Percentiles rank a stretch among this genome's conserved stretches.
phyloP scores from a whole-genome alignment of 2,888 invertebrate species.

The Chesias legatella region DNA sequence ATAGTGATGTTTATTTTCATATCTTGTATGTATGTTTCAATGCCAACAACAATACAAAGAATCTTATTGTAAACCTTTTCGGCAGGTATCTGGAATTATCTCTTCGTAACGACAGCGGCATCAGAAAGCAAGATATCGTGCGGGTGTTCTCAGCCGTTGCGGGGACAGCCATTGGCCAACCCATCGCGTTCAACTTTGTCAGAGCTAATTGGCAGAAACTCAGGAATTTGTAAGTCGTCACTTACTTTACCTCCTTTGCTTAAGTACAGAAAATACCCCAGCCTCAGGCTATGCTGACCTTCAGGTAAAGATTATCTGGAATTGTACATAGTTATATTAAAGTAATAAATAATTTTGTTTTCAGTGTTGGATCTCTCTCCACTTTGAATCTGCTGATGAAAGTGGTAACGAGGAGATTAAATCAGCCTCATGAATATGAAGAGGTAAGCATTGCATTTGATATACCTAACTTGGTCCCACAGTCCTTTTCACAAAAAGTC shows the following conservation, averaged over 20 bases:
- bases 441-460: conserved; percentile 80
- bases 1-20: no score
- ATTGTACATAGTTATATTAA: no score
- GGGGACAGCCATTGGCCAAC: conserved; percentile 87
- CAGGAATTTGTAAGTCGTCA: conserved; percentile 84
- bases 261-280: no score
- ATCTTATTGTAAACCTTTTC: no score
- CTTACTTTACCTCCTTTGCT: neutral
- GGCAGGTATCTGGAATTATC: conserved; percentile 88
- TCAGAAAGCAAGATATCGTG: conserved; percentile 90
- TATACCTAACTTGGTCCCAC: no score
- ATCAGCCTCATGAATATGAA: conserved; percentile 86
- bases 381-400: conserved; percentile 86
- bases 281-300: no score
- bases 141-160: conserved; percentile 89
- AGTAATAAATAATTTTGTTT: conserved; percentile 1
- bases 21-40: no score
- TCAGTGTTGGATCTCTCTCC: conserved; percentile 86
- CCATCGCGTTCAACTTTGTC: conserved; percentile 89
- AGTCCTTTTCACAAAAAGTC: no score
- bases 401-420: conserved; percentile 86
- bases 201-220: conserved; percentile 87
- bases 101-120: conserved; percentile 85
- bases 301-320: no score
- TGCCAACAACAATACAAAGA: no score